phyloP scores from a whole-genome alignment of 1,140 invertebrate genomes.

The Oryzaephilus surinamensis region DNA sequence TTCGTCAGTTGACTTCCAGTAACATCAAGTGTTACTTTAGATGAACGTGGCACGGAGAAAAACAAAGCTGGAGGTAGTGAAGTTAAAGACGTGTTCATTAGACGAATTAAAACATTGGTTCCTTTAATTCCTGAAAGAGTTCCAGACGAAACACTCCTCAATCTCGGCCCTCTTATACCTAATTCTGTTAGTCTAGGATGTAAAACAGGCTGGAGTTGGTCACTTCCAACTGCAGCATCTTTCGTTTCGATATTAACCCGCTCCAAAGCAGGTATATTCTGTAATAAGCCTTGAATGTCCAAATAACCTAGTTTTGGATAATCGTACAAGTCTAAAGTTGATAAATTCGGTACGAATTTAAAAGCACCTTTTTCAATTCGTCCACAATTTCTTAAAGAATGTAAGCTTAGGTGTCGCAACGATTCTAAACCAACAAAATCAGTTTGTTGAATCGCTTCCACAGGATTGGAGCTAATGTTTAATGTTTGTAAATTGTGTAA shows the following conservation, averaged over 20 bases:
- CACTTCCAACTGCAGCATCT: slow-evolving; percentile 66
- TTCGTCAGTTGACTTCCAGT: slow-evolving; percentile 65
- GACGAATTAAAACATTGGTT: slow-evolving; percentile 53
- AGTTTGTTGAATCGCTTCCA: slow-evolving; percentile 56
- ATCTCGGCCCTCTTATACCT: slow-evolving; percentile 59
- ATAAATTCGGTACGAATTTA: slow-evolving; percentile 55
- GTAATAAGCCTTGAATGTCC: slow-evolving; percentile 68
- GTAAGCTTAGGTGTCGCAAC: slow-evolving; percentile 54
- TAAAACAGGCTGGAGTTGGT: slow-evolving; percentile 66
- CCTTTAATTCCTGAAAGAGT: slow-evolving; percentile 68
- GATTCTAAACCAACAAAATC: slow-evolving; percentile 59
- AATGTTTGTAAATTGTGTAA: slow-evolving; percentile 55
- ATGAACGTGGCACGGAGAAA: slow-evolving; percentile 81
- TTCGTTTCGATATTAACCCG: slow-evolving; percentile 76
- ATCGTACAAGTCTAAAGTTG: slow-evolving; percentile 56
- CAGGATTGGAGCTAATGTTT: slow-evolving; percentile 70
- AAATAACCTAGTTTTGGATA: slow-evolving; percentile 71
- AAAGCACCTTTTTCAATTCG: slow-evolving; percentile 79
- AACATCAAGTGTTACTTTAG: slow-evolving; percentile 64
- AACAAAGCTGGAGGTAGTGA: slow-evolving; percentile 67
- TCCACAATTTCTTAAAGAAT: slow-evolving; percentile 54
- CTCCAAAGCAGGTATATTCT: slow-evolving; percentile 56
- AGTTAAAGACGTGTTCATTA: slow-evolving; percentile 70
- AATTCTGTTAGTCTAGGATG: slow-evolving; percentile 68
- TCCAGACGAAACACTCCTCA: slow-evolving; percentile 70